These are phyloP conservation scores for Diuraphis noxia DNA, from an alignment of 1,140 invertebrate genomes.

Conservation along the genomic window DNA sequence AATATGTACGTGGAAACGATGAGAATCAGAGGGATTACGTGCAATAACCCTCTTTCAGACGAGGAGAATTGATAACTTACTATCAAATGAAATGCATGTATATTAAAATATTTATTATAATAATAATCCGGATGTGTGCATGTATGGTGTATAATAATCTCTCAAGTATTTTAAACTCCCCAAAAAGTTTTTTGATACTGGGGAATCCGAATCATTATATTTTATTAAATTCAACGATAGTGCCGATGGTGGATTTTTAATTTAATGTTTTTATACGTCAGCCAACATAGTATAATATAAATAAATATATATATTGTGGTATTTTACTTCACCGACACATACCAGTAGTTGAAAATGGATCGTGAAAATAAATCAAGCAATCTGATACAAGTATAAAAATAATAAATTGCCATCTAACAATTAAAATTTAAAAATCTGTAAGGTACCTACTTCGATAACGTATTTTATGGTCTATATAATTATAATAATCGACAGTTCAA, in stretches of 20 bases:
- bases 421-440: background rate
- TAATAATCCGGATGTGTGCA: background rate
- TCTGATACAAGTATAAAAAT: background rate
- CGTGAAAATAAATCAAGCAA: background rate
- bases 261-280: background rate
- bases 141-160: background rate
- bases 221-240: background rate
- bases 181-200: background rate
- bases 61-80: background rate
- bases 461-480: background rate
- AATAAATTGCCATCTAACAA: background rate
- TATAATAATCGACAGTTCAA: background rate
- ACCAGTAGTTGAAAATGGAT: background rate
- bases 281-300: background rate
- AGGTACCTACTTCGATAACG: background rate
- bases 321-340: background rate
- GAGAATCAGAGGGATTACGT: background rate
- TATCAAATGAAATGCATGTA: background rate
- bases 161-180: background rate
- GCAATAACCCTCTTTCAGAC: background rate
- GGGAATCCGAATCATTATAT: background rate
- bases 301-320: too few relatives aligned
- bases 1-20: background rate
- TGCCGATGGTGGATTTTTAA: background rate
- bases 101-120: background rate